Conservation (phyloP, 2,113 vertebrate genomes). For the Varanus salvator region DNA sequence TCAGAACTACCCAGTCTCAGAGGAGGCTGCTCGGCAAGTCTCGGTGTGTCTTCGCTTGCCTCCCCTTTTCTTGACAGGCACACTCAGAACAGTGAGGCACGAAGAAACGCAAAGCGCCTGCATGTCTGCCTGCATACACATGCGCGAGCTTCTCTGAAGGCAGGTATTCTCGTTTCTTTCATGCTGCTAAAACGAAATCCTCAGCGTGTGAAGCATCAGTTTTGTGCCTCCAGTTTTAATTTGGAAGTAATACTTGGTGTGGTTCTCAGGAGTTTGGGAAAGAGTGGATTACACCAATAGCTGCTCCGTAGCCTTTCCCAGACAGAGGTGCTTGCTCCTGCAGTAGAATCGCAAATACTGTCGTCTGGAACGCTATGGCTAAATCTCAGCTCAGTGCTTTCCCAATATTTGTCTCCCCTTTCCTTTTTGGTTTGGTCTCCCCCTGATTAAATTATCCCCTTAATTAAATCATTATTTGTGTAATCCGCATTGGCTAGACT, state of each 20-base stretch:
- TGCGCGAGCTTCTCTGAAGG: neutral
- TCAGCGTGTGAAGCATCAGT: neutral
- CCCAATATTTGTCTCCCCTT: neutral
- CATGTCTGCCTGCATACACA: too few species aligned
- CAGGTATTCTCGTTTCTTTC: neutral
- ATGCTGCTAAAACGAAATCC: neutral
- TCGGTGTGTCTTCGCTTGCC: too few species aligned
- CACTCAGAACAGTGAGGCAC: neutral
- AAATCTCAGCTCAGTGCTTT: slow-evolving; percentile 6
- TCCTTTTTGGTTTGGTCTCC: neutral
- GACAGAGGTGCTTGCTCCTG: neutral
- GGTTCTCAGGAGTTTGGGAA: neutral
- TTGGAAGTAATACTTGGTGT: neutral
- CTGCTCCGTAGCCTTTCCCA: neutral
- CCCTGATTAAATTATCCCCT: neutral
- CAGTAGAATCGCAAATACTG: too few species aligned
- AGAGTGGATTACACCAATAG: neutral
- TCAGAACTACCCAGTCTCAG: neutral
- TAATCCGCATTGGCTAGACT: neutral
- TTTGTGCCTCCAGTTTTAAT: neutral
- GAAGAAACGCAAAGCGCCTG: neutral
- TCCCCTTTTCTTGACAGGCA: too few species aligned
- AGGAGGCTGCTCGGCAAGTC: neutral
- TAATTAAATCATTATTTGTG: neutral
- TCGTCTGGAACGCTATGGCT: neutral